Percentiles rank a stretch among this genome's conserved stretches.
These are phyloP conservation scores for Pseudomyrmex gracilis DNA, from an alignment of 1,140 invertebrate genomes.

Conservation along the genomic window DNA sequence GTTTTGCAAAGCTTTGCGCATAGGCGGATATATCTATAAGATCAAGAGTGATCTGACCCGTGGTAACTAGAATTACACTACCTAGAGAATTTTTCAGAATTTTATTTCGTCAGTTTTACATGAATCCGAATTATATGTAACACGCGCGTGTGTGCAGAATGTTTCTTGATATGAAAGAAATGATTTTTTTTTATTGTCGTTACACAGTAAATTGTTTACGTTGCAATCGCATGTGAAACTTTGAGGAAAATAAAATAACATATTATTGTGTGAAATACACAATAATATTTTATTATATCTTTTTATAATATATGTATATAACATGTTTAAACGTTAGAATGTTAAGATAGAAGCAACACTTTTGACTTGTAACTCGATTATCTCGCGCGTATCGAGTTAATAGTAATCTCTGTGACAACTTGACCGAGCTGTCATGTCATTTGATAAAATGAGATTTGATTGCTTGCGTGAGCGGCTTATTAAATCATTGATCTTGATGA, in stretches of 20 bases:
- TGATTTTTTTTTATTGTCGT: neutral
- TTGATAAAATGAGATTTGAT: constrained; percentile 27
- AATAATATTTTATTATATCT: no score
- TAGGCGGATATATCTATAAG: constrained; percentile 18
- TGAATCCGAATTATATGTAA: neutral
- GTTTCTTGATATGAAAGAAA: neutral
- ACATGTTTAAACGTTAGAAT: no score
- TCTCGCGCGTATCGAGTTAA: neutral
- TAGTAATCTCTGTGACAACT: constrained; percentile 5
- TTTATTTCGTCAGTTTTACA: neutral
- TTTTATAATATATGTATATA: no score
- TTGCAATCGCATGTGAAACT: no score
- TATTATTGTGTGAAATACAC: neutral
- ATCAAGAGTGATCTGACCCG: neutral
- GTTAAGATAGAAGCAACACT: no score
- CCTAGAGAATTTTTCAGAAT: neutral
- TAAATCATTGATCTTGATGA: constrained; percentile 56
- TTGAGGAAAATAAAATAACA: neutral
- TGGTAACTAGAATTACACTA: constrained; percentile 26
- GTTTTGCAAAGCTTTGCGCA: neutral
- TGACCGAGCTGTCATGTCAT: neutral
- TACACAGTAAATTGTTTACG: neutral
- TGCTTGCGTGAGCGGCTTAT: neutral
- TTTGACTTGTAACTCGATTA: neutral
- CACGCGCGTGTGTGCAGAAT: neutral